Evolutionary conservation across 2,888 invertebrate species (phyloP), one percentile per base, ranked within the genome.

Genomic region (Strigamia transsilvanica): DNA sequence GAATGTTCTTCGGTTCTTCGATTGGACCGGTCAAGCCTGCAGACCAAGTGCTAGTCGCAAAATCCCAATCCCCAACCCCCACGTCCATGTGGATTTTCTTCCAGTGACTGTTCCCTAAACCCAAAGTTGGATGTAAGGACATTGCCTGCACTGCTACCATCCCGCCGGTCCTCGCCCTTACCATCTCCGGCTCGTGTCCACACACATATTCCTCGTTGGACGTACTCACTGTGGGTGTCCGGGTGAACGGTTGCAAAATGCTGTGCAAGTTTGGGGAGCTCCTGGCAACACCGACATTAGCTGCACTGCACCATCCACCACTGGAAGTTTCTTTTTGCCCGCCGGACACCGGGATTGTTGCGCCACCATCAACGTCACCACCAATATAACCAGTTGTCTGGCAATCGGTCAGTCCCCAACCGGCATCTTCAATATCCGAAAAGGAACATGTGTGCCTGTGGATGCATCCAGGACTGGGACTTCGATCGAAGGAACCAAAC

Each of bases 361-460:
- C 56, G 21, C n/a, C 15, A 18, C 18, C 9, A 1, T 42, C 5
- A 1, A 2, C n/a, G 51, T 51, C 18, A 9, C 9, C 7, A 18
- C 2, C n/a, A 21, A 1, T 18, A 18, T 6, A 56, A 6, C 18
- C 56, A 0, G 18, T 5, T 2, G 56, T 56, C 6, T 18, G 56
- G 56, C 18, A 6, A n/a, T 56, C 56, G 2, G 3, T 18, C 18
- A 13, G 7, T 6, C 0, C 12, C 73, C 73, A 73, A 32, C n/a
- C 32, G 3, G 32, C 73, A 5, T 73, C 73, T 3, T 7, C n/a
- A 2, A 73, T 73, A 12, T 73, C 73, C 2, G 73, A 73, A 32
- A 73, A 73, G 27, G 73, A 73, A n/a, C 73, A 73, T 2, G 73
- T 73, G 15, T 73, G 73, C 15, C 73, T 23, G 9, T 73, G 27